Conservation (phyloP, 53 echinoderm and acorn worm genomes). For the Mesocentrotus franciscanus region DNA sequence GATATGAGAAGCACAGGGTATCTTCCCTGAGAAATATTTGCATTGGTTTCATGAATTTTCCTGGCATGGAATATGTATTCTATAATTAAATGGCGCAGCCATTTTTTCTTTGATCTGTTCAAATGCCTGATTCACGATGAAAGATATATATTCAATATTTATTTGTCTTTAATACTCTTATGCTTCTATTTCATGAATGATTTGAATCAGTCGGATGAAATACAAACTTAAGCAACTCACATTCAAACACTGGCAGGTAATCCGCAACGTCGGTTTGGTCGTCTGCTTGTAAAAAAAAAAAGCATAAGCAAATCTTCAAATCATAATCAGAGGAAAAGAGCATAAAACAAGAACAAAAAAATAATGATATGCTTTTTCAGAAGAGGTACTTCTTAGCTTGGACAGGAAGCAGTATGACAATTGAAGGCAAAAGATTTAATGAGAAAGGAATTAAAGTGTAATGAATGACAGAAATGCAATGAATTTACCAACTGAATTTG, state of each 20-base stretch:
- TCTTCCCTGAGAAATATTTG: neutral
- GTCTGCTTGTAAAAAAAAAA: slow-evolving; percentile 50
- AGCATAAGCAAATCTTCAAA: neutral
- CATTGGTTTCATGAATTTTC: neutral
- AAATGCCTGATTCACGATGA: neutral
- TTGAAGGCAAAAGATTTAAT: neutral
- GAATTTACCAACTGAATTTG: neutral
- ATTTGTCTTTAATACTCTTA: neutral
- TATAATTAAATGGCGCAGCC: neutral
- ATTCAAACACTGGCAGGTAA: neutral
- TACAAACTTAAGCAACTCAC: slow-evolving; percentile 47
- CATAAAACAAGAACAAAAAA: neutral
- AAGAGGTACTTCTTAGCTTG: neutral
- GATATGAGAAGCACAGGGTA: no score
- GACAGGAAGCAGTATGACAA: neutral
- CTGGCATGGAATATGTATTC: neutral
- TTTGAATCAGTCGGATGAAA: neutral
- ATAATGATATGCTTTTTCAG: neutral
- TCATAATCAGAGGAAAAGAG: neutral
- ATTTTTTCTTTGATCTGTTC: neutral
- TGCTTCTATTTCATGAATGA: neutral
- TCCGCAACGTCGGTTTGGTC: neutral
- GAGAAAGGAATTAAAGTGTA: neutral
- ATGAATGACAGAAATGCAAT: neutral
- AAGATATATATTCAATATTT: neutral